Evolutionary conservation across 2,888 invertebrate genomes (phyloP), one percentile per base, ranked within the genome.

Genomic region (Tridacna crocea): DNA sequence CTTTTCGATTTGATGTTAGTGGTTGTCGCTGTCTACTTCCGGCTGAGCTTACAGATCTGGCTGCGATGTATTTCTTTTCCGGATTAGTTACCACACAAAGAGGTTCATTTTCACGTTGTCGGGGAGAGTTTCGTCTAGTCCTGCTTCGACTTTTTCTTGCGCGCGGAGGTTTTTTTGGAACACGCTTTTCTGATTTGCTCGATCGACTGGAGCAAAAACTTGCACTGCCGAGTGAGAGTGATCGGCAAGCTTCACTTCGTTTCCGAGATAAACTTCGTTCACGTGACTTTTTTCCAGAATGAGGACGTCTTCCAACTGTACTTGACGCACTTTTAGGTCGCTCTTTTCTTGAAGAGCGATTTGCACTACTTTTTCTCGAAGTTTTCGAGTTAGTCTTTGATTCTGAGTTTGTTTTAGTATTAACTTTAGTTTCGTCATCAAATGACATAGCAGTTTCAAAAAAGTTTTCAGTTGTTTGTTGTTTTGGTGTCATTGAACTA

Each of bases 381-480:
- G 66, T 72, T 51, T 70, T 48, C 24, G 66, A 55, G 61, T 76
- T 75, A n/a, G 72, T 72, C 74, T 77, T 65, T 19, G 77, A 68
- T 61, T 77, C 77, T 8, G 84, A 77, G 55, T 82, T 82, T 60
- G 79, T 65, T 51, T 73, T 72, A 26, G 84, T 82, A 19, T 84
- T 82, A 47, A 68, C 68, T 55, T 63, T 79, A 10, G 82, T 84
- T 51, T 83, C 81, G 48, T 81, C 79, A 65, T 86, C 85, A 72
- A 83, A 81, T 19, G 81, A 81, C 77, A 82, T 81, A 10, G 81
- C 85, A 22, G 77, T 47, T 24, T 83, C 81, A 60, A 86, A 85
- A 65, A 85, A 85, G 26, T 77, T 79, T 26, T 66, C 85, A 47
- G 47, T 63, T 22, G 36, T 17, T 27, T 19, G 66, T 0, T 46